Base-by-base conservation (phyloP, 2,797 vertebrate genomes). In the Pogonophryne albipinna region DNA sequence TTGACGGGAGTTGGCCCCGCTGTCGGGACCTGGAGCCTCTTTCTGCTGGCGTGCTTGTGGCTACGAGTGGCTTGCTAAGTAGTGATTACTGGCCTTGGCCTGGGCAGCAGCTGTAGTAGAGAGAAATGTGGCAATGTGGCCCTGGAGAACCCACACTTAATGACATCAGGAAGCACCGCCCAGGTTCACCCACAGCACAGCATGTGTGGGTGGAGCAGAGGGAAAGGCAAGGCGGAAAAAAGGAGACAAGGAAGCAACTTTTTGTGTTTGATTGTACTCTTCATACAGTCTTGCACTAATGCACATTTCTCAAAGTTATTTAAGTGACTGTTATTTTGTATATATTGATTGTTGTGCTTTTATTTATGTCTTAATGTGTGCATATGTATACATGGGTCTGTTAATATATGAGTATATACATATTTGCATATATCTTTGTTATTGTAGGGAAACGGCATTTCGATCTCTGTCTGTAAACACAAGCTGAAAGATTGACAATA, bases 41-140 rank as follows among this genome's bases (percentile, higher is more conserved):
- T 72, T 56, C 31, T 75, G 65, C 66, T 87, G 80, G 84, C 76
- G 49, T 71, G 74, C 80, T 84, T 73, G 75, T 77, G 76, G 79
- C 81, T 80, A 74, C 2, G 77, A 81, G 74, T 85, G 85, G 68
- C 85, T 91, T 91, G 79, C 55, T 88, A 83, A 85, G 83, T 86
- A 90, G 85, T 89, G 85, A 92, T 91, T 90, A 91, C 78, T 86
- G 74, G 82, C 85, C 72, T 83, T 89, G 87, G 88, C 71, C 80
- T 17, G 76, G 80, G 78, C 71, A 77, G 80, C 72, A 71, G 83
- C 78, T 80, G 77, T 75, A 87, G 83, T 60, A 17, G 75, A 90
- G 87, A 49, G 51, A 82, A 87, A 87, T 78, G 85, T 89, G 84
- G 79, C 82, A 75, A 89, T 80, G 79, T 79, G 82, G 79, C 84